These are phyloP conservation scores for Etheostoma perlongum DNA, from an alignment of 2,797 vertebrate species.

Conservation along the genomic window DNA sequence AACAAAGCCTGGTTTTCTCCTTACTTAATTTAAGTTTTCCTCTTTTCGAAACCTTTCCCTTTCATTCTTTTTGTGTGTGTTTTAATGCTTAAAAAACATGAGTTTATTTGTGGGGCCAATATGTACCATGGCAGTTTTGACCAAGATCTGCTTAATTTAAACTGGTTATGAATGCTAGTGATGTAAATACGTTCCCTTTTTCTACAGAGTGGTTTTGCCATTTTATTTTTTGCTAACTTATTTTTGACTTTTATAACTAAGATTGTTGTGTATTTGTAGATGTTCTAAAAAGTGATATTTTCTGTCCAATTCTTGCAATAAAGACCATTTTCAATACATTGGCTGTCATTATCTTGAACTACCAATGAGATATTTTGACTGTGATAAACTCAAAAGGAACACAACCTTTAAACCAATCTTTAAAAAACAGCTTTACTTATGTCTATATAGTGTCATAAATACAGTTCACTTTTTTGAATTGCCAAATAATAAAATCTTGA, in stretches of 20 bases:
- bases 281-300: slow-evolving; percentile 77
- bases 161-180: slow-evolving; percentile 78
- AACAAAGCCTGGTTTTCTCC: slow-evolving; percentile 61
- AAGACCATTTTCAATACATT: slow-evolving; percentile 80
- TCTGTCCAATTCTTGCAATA: slow-evolving; percentile 74
- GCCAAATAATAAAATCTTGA: slow-evolving; percentile 89
- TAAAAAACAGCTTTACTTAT: slow-evolving; percentile 84
- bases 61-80: slow-evolving; percentile 83
- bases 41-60: slow-evolving; percentile 77
- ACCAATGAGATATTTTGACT: not conserved
- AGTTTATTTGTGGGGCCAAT: slow-evolving; percentile 90
- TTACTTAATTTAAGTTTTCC: slow-evolving; percentile 81
- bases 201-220: slow-evolving; percentile 94
- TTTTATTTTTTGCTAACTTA: slow-evolving; percentile 96
- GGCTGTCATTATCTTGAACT: not conserved
- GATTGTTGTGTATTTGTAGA: slow-evolving; percentile 92
- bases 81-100: slow-evolving; percentile 81
- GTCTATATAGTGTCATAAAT: slow-evolving; percentile 85
- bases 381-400: slow-evolving; percentile 56
- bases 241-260: slow-evolving; percentile 95
- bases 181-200: slow-evolving; percentile 89
- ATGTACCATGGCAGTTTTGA: slow-evolving; percentile 91
- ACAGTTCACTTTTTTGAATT: slow-evolving; percentile 85
- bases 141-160: slow-evolving; percentile 92
- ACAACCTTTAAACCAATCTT: slow-evolving; percentile 64